Percentiles rank a stretch among this genome's conserved stretches.
These are phyloP conservation scores for Physella acuta DNA, from an alignment of 1,140 invertebrate genomes.

Conservation along the genomic window DNA sequence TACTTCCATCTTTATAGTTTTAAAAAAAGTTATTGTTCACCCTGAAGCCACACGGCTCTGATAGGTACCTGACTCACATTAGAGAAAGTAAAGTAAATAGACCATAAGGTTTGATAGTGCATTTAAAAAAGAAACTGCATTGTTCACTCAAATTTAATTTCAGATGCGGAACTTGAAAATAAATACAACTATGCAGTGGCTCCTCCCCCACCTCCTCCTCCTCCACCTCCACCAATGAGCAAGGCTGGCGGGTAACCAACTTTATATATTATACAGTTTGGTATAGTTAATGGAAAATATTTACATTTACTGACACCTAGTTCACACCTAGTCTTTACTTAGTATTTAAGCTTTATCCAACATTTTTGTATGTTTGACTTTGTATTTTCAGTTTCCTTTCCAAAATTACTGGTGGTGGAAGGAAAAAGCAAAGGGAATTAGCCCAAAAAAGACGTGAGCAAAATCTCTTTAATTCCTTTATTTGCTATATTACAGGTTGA, in stretches of 20 bases:
- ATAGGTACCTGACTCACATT: too few species aligned
- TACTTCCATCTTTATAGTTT: neutral
- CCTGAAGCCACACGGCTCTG: too few species aligned
- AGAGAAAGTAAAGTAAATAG: too few species aligned
- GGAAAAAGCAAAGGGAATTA: constrained; percentile 10
- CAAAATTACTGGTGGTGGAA: constrained; percentile 13
- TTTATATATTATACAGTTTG: too few species aligned
- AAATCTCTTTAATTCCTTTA: too few species aligned
- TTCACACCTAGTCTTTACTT: too few species aligned
- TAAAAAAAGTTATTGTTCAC: neutral
- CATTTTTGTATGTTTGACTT: too few species aligned
- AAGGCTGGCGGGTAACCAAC: constrained; percentile 27
- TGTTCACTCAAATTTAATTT: neutral
- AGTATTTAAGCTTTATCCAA: too few species aligned
- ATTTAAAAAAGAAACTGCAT: neutral
- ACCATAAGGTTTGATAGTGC: neutral
- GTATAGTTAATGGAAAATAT: too few species aligned
- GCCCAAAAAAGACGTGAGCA: constrained; percentile 12
- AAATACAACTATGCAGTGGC: constrained; percentile 31
- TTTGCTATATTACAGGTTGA: too few species aligned
- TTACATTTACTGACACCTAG: too few species aligned
- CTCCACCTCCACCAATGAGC: constrained; percentile 30
- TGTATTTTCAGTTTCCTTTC: constrained; percentile 7
- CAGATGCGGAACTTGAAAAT: constrained; percentile 32
- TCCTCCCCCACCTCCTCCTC: constrained; percentile 41